Evolutionary conservation across 2,113 vertebrate species (phyloP).

Genomic region (Hydrochoerus hydrochaeris): DNA sequence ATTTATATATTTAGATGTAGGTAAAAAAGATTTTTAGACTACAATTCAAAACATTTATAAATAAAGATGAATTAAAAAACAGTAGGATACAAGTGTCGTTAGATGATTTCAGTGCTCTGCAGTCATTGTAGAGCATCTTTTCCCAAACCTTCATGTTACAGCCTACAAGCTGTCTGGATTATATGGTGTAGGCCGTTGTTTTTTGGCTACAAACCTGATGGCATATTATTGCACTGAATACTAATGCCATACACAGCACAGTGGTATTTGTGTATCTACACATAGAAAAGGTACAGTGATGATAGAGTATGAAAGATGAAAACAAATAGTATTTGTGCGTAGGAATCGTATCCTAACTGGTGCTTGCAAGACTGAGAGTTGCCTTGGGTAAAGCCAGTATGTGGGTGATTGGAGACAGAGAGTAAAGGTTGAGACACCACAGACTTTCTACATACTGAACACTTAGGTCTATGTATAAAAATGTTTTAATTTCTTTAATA

Average conservation of each 20-base stretch:
- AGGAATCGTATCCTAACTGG: background rate
- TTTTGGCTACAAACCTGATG: background rate
- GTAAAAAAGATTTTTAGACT: slow-evolving; percentile 68
- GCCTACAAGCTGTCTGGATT: background rate
- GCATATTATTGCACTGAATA: background rate
- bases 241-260: background rate
- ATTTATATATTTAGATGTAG: slow-evolving; percentile 67
- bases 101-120: background rate
- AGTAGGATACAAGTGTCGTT: background rate
- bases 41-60: background rate
- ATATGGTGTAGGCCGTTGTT: background rate
- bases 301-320: background rate
- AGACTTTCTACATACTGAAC: fast-evolving
- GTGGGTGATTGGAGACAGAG: background rate
- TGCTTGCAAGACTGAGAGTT: too few relatives aligned
- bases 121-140: background rate
- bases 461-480: too few relatives aligned
- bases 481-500: background rate
- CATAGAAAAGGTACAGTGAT: background rate
- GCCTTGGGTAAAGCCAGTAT: background rate
- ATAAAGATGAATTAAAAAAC: slow-evolving; percentile 24
- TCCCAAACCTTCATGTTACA: background rate
- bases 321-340: background rate
- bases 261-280: too few relatives aligned
- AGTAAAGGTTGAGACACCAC: fast-evolving